Base-by-base conservation (phyloP, 2,888 invertebrate species). In the Drosophila atripex region DNA sequence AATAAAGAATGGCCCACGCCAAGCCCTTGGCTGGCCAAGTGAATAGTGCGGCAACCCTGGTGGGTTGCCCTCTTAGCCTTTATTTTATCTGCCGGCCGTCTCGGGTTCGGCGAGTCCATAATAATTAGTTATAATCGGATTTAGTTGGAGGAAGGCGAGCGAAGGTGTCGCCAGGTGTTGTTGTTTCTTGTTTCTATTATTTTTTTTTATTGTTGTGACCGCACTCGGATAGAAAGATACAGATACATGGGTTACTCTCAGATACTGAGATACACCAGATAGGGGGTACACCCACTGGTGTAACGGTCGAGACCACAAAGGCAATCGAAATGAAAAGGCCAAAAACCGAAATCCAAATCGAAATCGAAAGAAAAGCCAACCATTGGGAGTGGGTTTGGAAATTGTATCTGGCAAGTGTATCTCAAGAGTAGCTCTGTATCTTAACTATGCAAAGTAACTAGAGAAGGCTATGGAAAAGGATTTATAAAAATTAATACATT, bases 71-170 rank as follows among this genome's bases (percentile, higher is more conserved):
- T 39, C 57, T 16, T 28, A 9, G 39, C 28, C 25, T 28, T 43
- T 18, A 12, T 43, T 43, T 21, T 43, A 43, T 43, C 18, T n/a
- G 9, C 11, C 43, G 9, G 30, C 35, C 28, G 51, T 50, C 66
- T 64, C 35, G 50, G 66, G 56, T 60, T 73, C 76, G 58, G 64
- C 72, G 87, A 73, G 85, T 76, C 85, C 88, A 86, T 77, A 84
- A 88, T 88, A 88, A 88, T 88, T 88, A 88, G 89, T 88, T 84
- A 88, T 89, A 88, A 88, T 88, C 87, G 89, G 89, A 89, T 88
- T 87, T 86, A 61, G 80, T 79, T 61, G 73, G 84, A 69, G 58
- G 58, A 46, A n/a, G 39, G 39, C 68, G 70, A 71, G 18, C 18
- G 18, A 18, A 73, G 71, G 71, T 65, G 71, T 73, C 65, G 71